These are phyloP conservation scores for Andrena chrysosceles DNA, from an alignment of 2,888 invertebrate species.

Conservation along the genomic window DNA sequence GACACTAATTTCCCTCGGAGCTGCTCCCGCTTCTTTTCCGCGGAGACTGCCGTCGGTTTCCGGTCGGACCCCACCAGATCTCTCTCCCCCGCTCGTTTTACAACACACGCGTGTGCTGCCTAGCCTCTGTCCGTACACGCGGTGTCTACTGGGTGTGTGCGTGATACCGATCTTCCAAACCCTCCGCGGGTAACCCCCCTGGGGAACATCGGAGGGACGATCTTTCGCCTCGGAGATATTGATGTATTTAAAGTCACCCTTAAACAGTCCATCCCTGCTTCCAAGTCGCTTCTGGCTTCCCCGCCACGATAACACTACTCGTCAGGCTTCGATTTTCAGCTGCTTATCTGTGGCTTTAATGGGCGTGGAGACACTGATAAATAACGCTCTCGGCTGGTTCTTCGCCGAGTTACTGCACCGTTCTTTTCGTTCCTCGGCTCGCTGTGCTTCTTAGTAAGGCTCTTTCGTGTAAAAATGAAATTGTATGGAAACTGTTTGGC, in stretches of 20 bases:
- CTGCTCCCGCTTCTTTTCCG: constrained; percentile 58
- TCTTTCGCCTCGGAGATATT: constrained; percentile 47
- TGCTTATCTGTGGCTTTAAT: constrained; percentile 16
- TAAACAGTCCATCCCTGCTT: constrained; percentile 24
- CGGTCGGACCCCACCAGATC: constrained; percentile 58
- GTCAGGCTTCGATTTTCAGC: background rate
- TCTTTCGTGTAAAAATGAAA: background rate
- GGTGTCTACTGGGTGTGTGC: constrained; percentile 15
- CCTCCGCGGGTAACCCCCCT: constrained; percentile 32
- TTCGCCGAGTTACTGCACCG: background rate
- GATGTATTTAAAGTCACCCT: constrained; percentile 37
- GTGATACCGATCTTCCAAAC: constrained; percentile 36
- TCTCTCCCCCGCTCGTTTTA: constrained; percentile 45
- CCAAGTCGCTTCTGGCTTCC: background rate
- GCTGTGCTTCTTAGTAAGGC: background rate
- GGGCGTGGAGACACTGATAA: constrained; percentile 1
- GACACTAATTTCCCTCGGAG: constrained; percentile 64
- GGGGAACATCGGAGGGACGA: constrained; percentile 15
- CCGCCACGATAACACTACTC: background rate
- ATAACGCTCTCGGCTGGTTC: background rate
- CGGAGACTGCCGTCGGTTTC: constrained; percentile 56
- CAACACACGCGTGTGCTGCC: constrained; percentile 18
- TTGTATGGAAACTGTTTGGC: background rate
- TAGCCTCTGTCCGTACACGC: background rate
- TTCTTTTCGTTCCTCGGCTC: background rate